Base-by-base conservation (phyloP, 2,888 invertebrate species). In the Acronicta leporina region DNA sequence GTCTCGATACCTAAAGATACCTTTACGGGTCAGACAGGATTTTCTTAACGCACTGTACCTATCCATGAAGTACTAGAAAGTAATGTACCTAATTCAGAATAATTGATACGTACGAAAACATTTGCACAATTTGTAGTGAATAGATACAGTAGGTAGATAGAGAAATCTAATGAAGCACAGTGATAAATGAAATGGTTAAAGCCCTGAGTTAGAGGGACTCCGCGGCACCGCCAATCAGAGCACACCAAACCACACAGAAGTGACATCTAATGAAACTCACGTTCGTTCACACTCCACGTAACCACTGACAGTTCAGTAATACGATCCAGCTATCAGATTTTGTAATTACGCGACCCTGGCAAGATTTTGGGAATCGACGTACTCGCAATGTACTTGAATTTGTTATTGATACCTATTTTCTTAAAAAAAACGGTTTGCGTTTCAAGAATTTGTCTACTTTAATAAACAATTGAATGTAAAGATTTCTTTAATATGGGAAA, bases 191-290 rank as follows among this genome's bases (percentile, higher is more conserved):
- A 33, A 43, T 44, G 44, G 38, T 38, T 44, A 52, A 51, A 49
- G 54, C 52, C 38, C 38, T 16, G 46, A 11, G 20, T 33, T 47
- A 9, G 13, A 16, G 44, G 25, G 11, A 40, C 40, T 49, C 51
- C 64, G 40, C 57, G 30, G 25, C 30, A 54, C 64, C 60, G 49
- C 57, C 68, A 74, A 76, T 74, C 76, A 65, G 54, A 52, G 40
- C 16, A 33, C 43, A 38, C 49, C 30, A 54, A 73, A 52, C 61
- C 62, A 1, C 57, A 60, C 45, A 43, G 68, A 72, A 59, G 58
- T 68, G 77, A 73, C 73, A 73, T 51, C 47, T 62, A 68, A 73
- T 76, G 68, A 60, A 58, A 57, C 55, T 70, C 50, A 27, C 48
- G 67, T 63, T 54, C 68, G 58, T 73, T 74, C 57, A 64, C 73